A percentile compares a stretch with the other conserved stretches of the same genome.
Evolutionary conservation across 2,888 invertebrate species (phyloP).

Genomic region (Rotaria magnacalcarata): DNA sequence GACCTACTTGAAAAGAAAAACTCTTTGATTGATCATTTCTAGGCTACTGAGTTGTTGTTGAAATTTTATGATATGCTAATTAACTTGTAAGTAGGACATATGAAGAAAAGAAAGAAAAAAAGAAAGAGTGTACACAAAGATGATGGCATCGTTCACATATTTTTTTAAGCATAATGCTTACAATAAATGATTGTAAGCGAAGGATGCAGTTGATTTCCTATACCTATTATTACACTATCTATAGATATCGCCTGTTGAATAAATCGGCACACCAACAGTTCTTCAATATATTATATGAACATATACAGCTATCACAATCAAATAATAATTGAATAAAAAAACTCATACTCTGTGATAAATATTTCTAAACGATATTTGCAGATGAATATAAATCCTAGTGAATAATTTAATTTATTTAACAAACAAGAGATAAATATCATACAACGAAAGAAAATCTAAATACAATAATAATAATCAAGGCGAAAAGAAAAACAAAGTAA

Average conservation of each 20-base stretch:
- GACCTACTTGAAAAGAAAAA: neutral
- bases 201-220: neutral
- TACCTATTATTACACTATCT: neutral
- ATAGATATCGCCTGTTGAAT: no score
- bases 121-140: neutral
- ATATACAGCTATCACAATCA: neutral
- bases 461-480: neutral
- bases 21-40: neutral
- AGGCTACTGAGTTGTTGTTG: neutral
- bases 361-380: no score
- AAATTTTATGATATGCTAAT: neutral
- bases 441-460: neutral
- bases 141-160: neutral
- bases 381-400: neutral
- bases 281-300: no score
- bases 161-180: neutral
- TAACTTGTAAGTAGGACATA: neutral
- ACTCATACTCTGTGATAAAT: no score
- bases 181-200: neutral
- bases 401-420: neutral
- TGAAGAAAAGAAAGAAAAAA: neutral
- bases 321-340: neutral
- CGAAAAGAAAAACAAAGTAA: neutral
- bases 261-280: no score
- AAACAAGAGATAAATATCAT: neutral